Conservation (phyloP, 1,140 invertebrate species). For the Calycopis cecrops region DNA sequence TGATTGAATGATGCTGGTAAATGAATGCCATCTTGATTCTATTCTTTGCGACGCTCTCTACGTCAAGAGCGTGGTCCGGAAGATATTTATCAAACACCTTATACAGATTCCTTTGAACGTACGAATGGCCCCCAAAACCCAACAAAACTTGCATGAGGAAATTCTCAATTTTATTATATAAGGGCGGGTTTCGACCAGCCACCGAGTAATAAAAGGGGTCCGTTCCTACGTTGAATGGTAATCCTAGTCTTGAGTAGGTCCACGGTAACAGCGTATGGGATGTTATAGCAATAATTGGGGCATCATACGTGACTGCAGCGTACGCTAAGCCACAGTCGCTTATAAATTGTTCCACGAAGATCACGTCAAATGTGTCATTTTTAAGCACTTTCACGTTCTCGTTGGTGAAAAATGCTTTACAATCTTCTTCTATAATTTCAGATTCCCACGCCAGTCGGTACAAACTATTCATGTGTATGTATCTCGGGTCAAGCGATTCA, state of each 20-base stretch:
- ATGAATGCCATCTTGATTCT: conserved; percentile 78
- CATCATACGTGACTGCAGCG: conserved; percentile 73
- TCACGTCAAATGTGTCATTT: conserved; percentile 77
- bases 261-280: conserved; percentile 76
- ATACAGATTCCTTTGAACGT: conserved; percentile 39
- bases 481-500: conserved; percentile 30
- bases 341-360: conserved; percentile 81
- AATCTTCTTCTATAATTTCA: conserved; percentile 33
- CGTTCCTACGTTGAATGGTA: conserved; percentile 73
- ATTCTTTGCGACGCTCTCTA: conserved; percentile 71
- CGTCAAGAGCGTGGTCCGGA: conserved; percentile 67
- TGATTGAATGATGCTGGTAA: conserved; percentile 79
- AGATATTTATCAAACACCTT: conserved; percentile 66
- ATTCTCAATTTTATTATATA: conserved; percentile 51
- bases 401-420: conserved; percentile 55
- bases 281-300: conserved; percentile 77
- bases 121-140: conserved; percentile 27
- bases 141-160: conserved; percentile 35
- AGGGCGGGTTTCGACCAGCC: conserved; percentile 69
- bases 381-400: conserved; percentile 44
- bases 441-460: conserved; percentile 25
- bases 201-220: conserved; percentile 73
- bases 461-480: conserved; percentile 34
- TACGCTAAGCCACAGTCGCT: conserved; percentile 80
- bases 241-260: conserved; percentile 73